phyloP scores from a whole-genome alignment of 2,113 vertebrate species.

The Brachirus orientalis region DNA sequence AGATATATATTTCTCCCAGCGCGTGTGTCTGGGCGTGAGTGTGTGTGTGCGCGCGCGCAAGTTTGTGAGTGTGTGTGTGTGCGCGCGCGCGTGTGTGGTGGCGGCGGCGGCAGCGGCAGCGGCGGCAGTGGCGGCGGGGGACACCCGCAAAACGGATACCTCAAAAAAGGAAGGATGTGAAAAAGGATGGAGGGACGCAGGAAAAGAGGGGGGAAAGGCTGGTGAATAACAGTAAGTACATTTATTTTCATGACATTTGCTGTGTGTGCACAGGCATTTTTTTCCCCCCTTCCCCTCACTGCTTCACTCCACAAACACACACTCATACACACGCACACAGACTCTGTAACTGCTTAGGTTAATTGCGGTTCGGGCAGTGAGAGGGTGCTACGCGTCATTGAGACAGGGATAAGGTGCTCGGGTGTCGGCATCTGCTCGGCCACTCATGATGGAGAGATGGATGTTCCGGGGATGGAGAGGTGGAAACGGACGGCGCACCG shows the following conservation, averaged over 20 bases:
- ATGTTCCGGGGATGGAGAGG: conserved; percentile 71
- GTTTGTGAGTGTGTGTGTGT: conserved; percentile 39
- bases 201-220: conserved; percentile 84
- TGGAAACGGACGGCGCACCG: conserved; percentile 72
- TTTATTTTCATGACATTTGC: conserved; percentile 72
- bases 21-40: conserved; percentile 25
- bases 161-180: conserved; percentile 84
- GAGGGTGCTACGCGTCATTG: conserved; percentile 73
- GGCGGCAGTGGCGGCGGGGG: conserved; percentile 58
- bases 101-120: conserved; percentile 32
- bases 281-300: conserved; percentile 2
- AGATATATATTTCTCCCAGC: conserved; percentile 79
- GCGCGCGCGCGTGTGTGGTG: conserved; percentile 36
- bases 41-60: conserved; percentile 27
- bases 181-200: conserved; percentile 84
- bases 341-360: conserved; percentile 54
- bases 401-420: conserved; percentile 70
- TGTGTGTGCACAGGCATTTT: conserved; percentile 69
- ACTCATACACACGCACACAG: conserved; percentile 27
- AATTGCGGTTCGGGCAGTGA: conserved; percentile 70
- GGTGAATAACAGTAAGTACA: conserved; percentile 85
- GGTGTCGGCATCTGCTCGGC: conserved; percentile 74
- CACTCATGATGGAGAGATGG: conserved; percentile 69
- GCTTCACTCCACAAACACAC: conserved; percentile 36
- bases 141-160: conserved; percentile 83